Conservation (phyloP, 2,797 vertebrate genomes). For the Denticeps clupeoides region DNA sequence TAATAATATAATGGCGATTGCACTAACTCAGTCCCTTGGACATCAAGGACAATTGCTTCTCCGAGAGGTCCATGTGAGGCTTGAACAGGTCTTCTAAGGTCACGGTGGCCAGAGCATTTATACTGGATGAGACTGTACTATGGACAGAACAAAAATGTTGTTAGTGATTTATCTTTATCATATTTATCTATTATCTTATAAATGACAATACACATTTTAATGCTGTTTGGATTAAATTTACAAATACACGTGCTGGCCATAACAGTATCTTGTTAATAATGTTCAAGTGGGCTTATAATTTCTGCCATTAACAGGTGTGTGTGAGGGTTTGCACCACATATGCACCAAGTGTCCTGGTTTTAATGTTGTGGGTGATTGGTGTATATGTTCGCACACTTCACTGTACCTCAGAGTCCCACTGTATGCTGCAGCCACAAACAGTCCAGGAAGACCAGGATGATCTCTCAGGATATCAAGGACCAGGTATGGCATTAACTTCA, state of each 20-base stretch:
- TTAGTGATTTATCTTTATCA: too few relatives aligned
- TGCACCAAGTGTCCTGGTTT: too few relatives aligned
- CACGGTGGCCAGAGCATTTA: slow-evolving; percentile 83
- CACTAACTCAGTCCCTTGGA: slow-evolving; percentile 82
- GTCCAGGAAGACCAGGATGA: slow-evolving; percentile 80
- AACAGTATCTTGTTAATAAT: too few relatives aligned
- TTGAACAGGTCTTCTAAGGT: slow-evolving; percentile 80
- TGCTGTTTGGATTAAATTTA: too few relatives aligned
- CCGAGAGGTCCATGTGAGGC: slow-evolving; percentile 63
- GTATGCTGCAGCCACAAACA: slow-evolving; percentile 72
- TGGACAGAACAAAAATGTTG: not conserved
- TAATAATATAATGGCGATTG: not conserved
- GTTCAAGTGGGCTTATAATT: slow-evolving; percentile 51
- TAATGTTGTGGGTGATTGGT: too few relatives aligned
- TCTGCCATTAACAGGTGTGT: slow-evolving; percentile 47
- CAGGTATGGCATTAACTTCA: slow-evolving; percentile 82
- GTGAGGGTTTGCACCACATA: not conserved
- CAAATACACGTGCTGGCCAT: too few relatives aligned
- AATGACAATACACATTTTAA: too few relatives aligned
- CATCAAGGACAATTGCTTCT: slow-evolving; percentile 68
- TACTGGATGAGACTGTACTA: slow-evolving; percentile 90
- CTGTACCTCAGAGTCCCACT: slow-evolving; percentile 82
- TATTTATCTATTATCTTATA: too few relatives aligned
- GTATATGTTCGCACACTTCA: not conserved
- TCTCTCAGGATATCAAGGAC: slow-evolving; percentile 76